Base-by-base conservation (phyloP, 2,113 vertebrate genomes). In the Charina bottae region DNA sequence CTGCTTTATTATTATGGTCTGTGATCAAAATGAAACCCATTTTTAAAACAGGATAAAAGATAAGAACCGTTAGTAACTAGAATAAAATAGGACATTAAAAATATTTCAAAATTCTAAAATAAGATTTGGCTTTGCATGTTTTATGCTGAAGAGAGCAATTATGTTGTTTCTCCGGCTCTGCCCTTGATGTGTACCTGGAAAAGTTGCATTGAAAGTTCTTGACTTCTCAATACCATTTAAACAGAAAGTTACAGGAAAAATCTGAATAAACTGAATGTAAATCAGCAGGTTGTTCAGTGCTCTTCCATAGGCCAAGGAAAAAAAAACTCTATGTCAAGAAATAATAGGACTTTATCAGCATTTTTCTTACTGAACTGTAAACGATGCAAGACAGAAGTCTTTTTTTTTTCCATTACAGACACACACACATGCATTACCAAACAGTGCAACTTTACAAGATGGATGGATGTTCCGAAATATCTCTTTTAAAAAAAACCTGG, bases 261-360 rank as follows among this genome's bases (percentile, higher is more conserved):
- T 95, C 95, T 92, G 93, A 95, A 95, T 94, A 95, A 90, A 95
- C 93, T 78, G 88, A 93, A 85, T 26, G 88, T 88, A 94, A 95
- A 97, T 95, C 94, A 9, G 0, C 87, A 93, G 96, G 93, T 92
- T 95, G 92, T 96, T 97, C 97, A 94, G 95, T 92, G 97, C 95
- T 97, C 96, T 92, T 97, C 94, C 96, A 96, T 59, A 59, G 94
- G 95, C 96, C 96, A 93, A 60, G 89, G 91, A 88, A 90, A 68
- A 60, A 92, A 83, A 49, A 17, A 28, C 23, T 83, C 1, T 78
- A 7, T 3, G 13, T 46, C 56, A 91, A 78, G 88, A 46, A 83
- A 28, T 89, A 28, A 91, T 56, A 93, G 93, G 94, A 97, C 95
- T 95, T 95, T 0, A 0, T 92, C 93, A 92, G 92, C 92, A 55